These are phyloP conservation scores for Strigops habroptila DNA, from an alignment of 2,113 vertebrate species.

Conservation along the genomic window DNA sequence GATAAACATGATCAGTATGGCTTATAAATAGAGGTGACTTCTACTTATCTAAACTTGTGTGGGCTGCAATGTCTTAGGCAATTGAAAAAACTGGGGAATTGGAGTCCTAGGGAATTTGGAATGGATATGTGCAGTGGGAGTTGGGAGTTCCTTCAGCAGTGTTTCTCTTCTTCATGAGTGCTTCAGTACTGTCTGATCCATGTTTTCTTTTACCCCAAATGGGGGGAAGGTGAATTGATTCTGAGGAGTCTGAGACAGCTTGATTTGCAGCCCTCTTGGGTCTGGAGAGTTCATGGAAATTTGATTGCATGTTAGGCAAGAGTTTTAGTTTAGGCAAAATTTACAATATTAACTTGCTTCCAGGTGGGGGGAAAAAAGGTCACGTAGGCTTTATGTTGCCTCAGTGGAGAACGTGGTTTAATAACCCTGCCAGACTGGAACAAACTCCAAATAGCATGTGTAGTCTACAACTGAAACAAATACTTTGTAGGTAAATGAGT, in stretches of 20 bases:
- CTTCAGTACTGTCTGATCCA: fast-evolving
- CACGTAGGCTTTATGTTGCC: neutral
- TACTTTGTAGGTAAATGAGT: neutral
- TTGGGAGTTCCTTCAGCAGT: neutral
- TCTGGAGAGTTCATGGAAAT: neutral
- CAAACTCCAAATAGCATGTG: neutral
- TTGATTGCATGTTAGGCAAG: neutral
- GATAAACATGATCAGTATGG: neutral
- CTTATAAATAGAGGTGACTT: neutral
- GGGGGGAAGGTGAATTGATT: neutral
- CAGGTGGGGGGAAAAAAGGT: neutral
- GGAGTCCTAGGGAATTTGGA: neutral
- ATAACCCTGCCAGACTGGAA: neutral
- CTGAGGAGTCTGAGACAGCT: neutral
- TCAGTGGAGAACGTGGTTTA: neutral
- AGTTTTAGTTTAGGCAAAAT: neutral
- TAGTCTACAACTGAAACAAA: neutral
- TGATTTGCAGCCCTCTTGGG: neutral
- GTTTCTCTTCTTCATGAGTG: neutral
- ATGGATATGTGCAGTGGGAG: fast-evolving
- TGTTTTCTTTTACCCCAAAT: neutral
- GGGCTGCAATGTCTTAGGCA: neutral
- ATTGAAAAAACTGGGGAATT: neutral
- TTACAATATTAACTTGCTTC: neutral
- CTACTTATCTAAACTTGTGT: neutral